phyloP scores from a whole-genome alignment of 2,113 vertebrate genomes.

The Piprites chloris region DNA sequence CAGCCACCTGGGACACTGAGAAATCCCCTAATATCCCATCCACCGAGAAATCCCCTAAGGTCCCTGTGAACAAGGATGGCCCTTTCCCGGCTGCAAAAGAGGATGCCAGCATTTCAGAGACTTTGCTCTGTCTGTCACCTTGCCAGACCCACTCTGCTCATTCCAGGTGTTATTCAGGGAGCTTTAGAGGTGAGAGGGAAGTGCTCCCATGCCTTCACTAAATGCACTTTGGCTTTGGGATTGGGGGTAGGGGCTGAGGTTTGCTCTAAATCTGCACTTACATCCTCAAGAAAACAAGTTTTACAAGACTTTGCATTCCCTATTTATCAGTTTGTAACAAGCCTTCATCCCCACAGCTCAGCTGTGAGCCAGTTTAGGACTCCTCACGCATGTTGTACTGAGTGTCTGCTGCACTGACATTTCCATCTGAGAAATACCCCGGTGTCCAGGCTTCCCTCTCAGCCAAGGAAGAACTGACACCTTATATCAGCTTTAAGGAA shows the following conservation, averaged over 20 bases:
- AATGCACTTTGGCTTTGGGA: not conserved
- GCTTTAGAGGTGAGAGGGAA: not conserved
- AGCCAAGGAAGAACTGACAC: not conserved
- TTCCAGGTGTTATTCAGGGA: not conserved
- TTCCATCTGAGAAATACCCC: not conserved
- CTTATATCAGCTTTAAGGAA: not conserved
- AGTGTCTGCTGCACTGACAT: not conserved
- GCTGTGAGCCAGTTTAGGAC: not conserved
- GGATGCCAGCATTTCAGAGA: not conserved
- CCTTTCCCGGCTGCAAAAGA: not conserved
- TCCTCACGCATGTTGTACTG: rapidly evolving
- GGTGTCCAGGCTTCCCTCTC: not conserved
- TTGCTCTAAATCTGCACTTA: not conserved
- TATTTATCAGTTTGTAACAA: not conserved
- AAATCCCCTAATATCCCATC: not conserved
- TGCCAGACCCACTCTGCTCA: rapidly evolving
- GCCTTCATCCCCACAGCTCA: not conserved
- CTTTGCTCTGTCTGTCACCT: not conserved
- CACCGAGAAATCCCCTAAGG: not conserved
- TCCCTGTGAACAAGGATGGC: not conserved
- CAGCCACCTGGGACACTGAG: not conserved
- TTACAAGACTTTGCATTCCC: not conserved
- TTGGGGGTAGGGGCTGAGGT: not conserved
- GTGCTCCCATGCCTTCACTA: rapidly evolving
- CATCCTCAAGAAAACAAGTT: not conserved